A percentile compares a stretch with the other conserved stretches of the same genome.
phyloP scores from a whole-genome alignment of 2,797 vertebrate genomes.

The Hyperoplus immaculatus region DNA sequence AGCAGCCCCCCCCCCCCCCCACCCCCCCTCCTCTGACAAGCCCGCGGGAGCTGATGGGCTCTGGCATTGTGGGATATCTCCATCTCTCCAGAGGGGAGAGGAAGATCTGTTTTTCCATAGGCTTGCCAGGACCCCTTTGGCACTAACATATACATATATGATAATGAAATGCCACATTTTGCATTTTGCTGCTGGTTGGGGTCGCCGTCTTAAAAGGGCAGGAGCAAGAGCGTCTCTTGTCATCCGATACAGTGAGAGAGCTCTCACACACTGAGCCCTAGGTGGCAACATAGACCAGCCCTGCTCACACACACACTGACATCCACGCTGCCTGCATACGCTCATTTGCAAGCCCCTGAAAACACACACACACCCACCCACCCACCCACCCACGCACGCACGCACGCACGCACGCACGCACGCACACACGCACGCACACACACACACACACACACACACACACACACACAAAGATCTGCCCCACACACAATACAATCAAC shows the following conservation, averaged over 20 bases:
- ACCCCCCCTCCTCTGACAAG: slow-evolving; percentile 69
- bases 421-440: neutral
- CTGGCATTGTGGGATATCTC: slow-evolving; percentile 82
- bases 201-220: slow-evolving; percentile 64
- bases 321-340: neutral
- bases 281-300: slow-evolving; percentile 77
- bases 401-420: slow-evolving; percentile 17
- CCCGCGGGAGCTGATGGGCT: slow-evolving; percentile 80
- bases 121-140: slow-evolving; percentile 58
- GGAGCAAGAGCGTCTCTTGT: slow-evolving; percentile 9
- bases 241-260: slow-evolving; percentile 9
- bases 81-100: slow-evolving; percentile 75
- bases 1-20: neutral
- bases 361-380: neutral
- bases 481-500: slow-evolving; percentile 47
- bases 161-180: slow-evolving; percentile 81
- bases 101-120: slow-evolving; percentile 39
- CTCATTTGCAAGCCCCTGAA: too few relatives aligned
- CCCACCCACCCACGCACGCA: slow-evolving; percentile 17
- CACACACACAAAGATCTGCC: neutral
- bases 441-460: neutral
- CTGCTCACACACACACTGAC: slow-evolving; percentile 4
- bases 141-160: slow-evolving; percentile 70
- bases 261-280: slow-evolving; percentile 56
- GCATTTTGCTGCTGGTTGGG: slow-evolving; percentile 49